phyloP scores from a whole-genome alignment of 2,888 invertebrate species.

The Zeuzera pyrina region DNA sequence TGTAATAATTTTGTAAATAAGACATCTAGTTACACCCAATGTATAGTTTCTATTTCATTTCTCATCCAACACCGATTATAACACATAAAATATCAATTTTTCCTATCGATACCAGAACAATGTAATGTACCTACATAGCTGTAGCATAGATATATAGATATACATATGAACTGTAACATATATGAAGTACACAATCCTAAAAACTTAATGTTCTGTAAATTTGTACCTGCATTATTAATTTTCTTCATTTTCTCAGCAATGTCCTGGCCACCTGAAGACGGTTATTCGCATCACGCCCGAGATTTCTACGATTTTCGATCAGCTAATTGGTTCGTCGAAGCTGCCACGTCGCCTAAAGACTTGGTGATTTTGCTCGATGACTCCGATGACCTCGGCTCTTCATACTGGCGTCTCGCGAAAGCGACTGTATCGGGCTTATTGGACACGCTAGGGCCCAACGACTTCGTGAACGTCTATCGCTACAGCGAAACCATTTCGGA shows the following conservation, averaged over 20 bases:
- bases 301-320: slow-evolving; percentile 95
- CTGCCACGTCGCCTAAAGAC: slow-evolving; percentile 98
- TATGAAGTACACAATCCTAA: too few relatives aligned
- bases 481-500: slow-evolving; percentile 89
- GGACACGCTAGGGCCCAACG: slow-evolving; percentile 96
- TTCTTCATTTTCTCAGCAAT: slow-evolving; percentile 70
- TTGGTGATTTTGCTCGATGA: slow-evolving; percentile 94
- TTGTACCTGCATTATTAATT: too few relatives aligned
- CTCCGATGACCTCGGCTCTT: slow-evolving; percentile 90
- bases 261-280: slow-evolving; percentile 88
- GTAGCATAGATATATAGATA: too few relatives aligned
- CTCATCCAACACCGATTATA: too few relatives aligned
- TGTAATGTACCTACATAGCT: background rate
- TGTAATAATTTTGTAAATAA: too few relatives aligned
- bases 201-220: too few relatives aligned
- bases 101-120: too few relatives aligned
- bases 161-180: too few relatives aligned
- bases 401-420: slow-evolving; percentile 87
- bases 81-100: too few relatives aligned
- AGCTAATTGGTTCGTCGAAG: slow-evolving; percentile 96
- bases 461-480: slow-evolving; percentile 95
- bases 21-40: too few relatives aligned
- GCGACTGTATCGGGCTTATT: slow-evolving; percentile 91
- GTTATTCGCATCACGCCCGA: slow-evolving; percentile 83
- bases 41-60: too few relatives aligned